phyloP scores from a whole-genome alignment of 2,797 vertebrate species.

The Echeneis naucrates region DNA sequence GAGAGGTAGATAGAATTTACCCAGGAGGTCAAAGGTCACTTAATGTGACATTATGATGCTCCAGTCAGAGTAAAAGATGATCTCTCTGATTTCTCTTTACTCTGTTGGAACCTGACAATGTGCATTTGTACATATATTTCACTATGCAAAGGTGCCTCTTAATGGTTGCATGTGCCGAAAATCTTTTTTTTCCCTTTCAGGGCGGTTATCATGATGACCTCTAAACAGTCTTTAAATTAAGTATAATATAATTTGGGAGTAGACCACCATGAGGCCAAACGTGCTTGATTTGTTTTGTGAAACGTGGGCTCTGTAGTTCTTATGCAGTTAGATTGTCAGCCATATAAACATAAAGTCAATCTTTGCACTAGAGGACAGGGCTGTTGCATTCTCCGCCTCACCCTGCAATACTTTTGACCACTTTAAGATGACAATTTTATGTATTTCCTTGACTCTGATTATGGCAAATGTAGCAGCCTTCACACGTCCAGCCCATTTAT shows the following conservation, averaged over 20 bases:
- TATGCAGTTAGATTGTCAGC: not conserved
- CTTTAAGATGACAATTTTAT: no score
- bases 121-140: slow-evolving; percentile 58
- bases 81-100: slow-evolving; percentile 29
- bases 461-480: slow-evolving; percentile 14
- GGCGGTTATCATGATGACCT: slow-evolving; percentile 22
- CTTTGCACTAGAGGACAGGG: slow-evolving; percentile 1
- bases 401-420: not conserved
- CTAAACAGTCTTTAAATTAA: slow-evolving; percentile 10
- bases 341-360: slow-evolving; percentile 22
- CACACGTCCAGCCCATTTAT: slow-evolving; percentile 24
- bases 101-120: slow-evolving; percentile 40
- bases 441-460: slow-evolving; percentile 8
- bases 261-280: slow-evolving; percentile 44
- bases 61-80: slow-evolving; percentile 22
- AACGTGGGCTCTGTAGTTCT: not conserved
- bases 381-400: not conserved
- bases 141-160: slow-evolving; percentile 48
- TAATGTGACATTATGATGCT: slow-evolving; percentile 32
- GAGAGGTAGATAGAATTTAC: slow-evolving; percentile 39
- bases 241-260: slow-evolving; percentile 26
- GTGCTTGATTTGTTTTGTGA: slow-evolving; percentile 14
- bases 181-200: slow-evolving; percentile 26
- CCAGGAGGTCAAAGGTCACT: slow-evolving; percentile 52
- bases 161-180: slow-evolving; percentile 39